These are phyloP conservation scores for Plutella xylostella DNA, from an alignment of 2,888 invertebrate genomes.

Conservation along the genomic window DNA sequence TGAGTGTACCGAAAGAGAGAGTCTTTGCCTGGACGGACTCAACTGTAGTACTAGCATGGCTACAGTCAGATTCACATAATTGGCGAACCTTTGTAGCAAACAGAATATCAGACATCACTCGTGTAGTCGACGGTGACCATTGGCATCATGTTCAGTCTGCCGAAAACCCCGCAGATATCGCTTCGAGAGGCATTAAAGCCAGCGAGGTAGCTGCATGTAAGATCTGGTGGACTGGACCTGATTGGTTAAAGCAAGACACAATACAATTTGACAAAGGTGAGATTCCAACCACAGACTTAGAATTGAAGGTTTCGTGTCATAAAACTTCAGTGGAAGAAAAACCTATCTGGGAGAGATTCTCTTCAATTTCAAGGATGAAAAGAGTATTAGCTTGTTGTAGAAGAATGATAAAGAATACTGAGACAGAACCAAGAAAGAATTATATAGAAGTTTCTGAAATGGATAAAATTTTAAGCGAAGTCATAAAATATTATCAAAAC, in stretches of 20 bases:
- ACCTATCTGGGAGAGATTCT: constrained; percentile 5
- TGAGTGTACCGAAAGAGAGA: not conserved
- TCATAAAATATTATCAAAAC: constrained; percentile 2
- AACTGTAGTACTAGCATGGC: not conserved
- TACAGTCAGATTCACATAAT: not conserved
- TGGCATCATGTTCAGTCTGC: not conserved
- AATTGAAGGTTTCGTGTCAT: not conserved
- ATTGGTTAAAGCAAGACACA: not conserved
- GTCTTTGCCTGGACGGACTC: not conserved
- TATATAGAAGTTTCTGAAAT: no score
- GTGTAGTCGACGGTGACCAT: not conserved
- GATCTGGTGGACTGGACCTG: no score
- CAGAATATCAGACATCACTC: not conserved
- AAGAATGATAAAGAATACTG: not conserved
- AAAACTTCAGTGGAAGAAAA: not conserved
- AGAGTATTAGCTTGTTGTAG: constrained; percentile 6
- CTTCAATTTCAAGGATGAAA: constrained; percentile 1
- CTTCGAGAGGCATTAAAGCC: not conserved
- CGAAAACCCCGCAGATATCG: not conserved
- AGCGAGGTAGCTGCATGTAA: no score
- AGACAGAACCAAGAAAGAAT: not conserved
- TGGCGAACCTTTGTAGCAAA: constrained; percentile 1
- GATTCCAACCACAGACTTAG: not conserved
- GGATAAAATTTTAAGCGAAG: no score
- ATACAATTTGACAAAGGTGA: not conserved